A percentile compares a stretch with the other conserved stretches of the same genome.
Evolutionary conservation across 2,113 vertebrate species (phyloP).

Genomic region (Prunella fulvescens): DNA sequence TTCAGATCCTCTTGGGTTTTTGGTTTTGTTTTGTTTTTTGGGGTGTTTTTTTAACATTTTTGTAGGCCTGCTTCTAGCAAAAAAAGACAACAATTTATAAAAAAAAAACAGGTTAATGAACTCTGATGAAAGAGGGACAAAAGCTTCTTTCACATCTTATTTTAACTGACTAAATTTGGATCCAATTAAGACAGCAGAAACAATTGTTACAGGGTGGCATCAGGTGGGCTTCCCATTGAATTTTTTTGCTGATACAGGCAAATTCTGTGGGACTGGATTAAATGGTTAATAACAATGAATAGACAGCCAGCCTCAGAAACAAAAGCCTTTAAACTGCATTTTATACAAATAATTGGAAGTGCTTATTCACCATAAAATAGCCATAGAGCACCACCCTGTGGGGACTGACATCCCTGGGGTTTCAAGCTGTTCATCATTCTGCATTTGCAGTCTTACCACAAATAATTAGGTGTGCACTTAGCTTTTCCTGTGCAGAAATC

Average conservation of each 20-base stretch:
- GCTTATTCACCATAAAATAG: not conserved
- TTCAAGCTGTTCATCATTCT: not conserved
- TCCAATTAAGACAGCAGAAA: not conserved
- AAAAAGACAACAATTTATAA: not conserved
- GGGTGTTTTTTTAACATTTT: not conserved
- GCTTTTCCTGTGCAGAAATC: not conserved
- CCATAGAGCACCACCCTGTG: constrained; percentile 21
- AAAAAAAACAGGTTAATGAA: not conserved
- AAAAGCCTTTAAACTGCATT: not conserved
- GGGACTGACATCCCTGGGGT: not conserved
- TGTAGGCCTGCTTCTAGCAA: not conserved
- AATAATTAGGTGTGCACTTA: not conserved
- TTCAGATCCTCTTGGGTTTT: not conserved
- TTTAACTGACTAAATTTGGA: not conserved
- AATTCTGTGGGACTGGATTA: not conserved
- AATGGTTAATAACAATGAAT: not conserved
- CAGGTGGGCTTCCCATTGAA: not conserved
- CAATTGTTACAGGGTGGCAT: not conserved
- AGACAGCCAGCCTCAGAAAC: not conserved
- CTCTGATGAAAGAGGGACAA: not conserved
- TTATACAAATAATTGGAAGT: not conserved
- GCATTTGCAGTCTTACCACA: not conserved
- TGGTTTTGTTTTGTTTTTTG: not conserved
- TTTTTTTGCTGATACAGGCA: not conserved
- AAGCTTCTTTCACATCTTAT: not conserved